Evolutionary conservation across 2,797 vertebrate genomes (phyloP), one percentile per base, ranked within the genome.

Genomic region (Sebastes paucispinis): DNA sequence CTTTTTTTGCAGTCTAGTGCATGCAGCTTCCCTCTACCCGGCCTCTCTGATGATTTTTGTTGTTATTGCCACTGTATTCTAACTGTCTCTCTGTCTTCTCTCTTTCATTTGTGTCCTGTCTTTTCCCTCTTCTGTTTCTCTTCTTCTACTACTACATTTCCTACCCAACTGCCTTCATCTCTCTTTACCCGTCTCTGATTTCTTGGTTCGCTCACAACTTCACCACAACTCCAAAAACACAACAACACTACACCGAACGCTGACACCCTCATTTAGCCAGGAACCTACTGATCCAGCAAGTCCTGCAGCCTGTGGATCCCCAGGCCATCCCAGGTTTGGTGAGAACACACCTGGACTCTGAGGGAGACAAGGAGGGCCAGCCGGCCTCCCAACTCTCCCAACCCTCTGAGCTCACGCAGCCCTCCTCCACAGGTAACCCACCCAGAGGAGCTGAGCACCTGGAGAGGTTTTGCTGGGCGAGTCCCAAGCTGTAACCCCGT

Each of bases 351-450:
- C 93, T 93, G 86, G 96, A 92, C 80, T 96, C 96, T 79, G 96
- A 94, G 92, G 94, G 95, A 90, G 94, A 95, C 86, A 76, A 88
- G 84, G 96, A 97, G 80, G 96, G 94, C 91, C 95, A 58, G 70
- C 77, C 83, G 85, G 93, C 93, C 88, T 95, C 95, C 68, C 95
- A 95, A 82, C 96, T 94, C 87, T 96, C 96, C 70, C 91, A 94
- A 85, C 95, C 95, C 88, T 95, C 96, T 86, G 92, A 91, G 90
- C 84, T 88, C 93, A 90, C 89, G 32, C 94, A 88, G 91, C 95
- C 96, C 94, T 96, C 96, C 94, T 95, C 95, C 87, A 94, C 97
- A 99, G 98, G 98, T 99, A 99, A 99, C 88, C 87, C 85, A 22
- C 81, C 75, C 82, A 58, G 81, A 85, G 87, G 89, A 86, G 86